Evolutionary conservation across 2,888 invertebrate species (phyloP), one percentile per base, ranked within the genome.

Genomic region (Parasteatoda lunata): DNA sequence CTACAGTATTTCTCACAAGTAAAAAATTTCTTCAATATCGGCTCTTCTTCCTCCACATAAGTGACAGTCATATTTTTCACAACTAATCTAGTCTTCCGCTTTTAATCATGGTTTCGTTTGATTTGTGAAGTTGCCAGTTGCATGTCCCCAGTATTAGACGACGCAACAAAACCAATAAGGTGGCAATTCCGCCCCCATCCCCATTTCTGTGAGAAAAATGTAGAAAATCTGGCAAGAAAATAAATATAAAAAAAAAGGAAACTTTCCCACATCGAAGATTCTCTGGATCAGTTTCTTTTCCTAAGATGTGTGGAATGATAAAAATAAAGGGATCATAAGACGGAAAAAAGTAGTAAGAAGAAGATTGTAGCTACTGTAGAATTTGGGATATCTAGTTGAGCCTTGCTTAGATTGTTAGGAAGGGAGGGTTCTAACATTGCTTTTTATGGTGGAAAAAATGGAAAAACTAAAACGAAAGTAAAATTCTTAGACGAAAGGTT

Each of bases 211-310:
- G 59, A 59, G n/a, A n/a, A 13, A 4, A 8, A 59, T 9, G 59
- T 13, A 59, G n/a, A 54, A 59, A 59, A 59, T 9, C 59, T 59
- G 59, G 11, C 11, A 13, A 5, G 59, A 59, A 59, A 59, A 59
- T 13, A 30, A n/a, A 59, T 59, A 59, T 54, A 59, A 59, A 59
- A 81, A 69, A 75, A 75, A 75, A 54, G 69, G 65, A 71, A 71
- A 30, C 15, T 71, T 80, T 52, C 54, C 75, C 59, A 75, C 75
- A 30, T 59, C 69, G 49, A 11, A 81, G 75, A 75, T 75, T 81
- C 75, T 75, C 69, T 54, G 75, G 81, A 81, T 81, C 81, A 75
- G 59, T 69, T 81, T 81, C 69, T 75, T 75, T 59, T 59, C n/a
- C 59, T 59, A 8, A 13, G 59, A 59, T 59, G 59, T 9, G 9